Evolutionary conservation across 2,113 vertebrate genomes (phyloP), one percentile per base, ranked within the genome.

Genomic region (Australoheros scitulus): DNA sequence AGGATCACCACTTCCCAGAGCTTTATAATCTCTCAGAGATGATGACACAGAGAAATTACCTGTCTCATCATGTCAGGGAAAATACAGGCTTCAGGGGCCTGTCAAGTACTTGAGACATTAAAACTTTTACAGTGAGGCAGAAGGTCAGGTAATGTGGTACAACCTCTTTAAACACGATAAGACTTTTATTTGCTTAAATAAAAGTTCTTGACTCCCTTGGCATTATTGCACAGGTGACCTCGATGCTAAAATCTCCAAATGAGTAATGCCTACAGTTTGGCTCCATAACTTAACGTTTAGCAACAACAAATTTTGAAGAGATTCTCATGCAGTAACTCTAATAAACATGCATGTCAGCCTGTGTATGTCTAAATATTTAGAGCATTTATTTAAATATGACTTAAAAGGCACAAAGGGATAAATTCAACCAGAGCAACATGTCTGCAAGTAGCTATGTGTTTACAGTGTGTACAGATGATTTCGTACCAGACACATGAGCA

Each of bases 1-100:
- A 20, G 34, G 61, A 61, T 14, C 75, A 82, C 81, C 29, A 3
- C 3, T 68, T 75, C n/a, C 56, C 61, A 55, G 68, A 81, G 65
- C 20, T 75, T 60, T 72, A 64, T 77, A 56, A 87, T 82, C 61
- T 86, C 59, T 38, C 55, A 65, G 32, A 72, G 11, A 74, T 8
- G 2, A 13, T 60, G 43, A 82, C 17, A 0, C 36, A 57, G 41
- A 80, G 47, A 81, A 76, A 76, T 22, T 11, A 0, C 14, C 5
- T 0, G 7, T 41, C 9, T 11, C 72, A 61, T 24, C n/a, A 4
- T 50, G 29, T 57, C 36, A 38, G 7, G 26, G 29, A 18, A 34
- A 70, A 47, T 24, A 18, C 29, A 18, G 47, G 22, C 61, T 55
- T 17, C 6, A 14, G 17, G 7, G 61, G 22, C 32, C 56, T 34